Percentiles rank a stretch among this genome's conserved stretches.
These are phyloP conservation scores for Rambutsinella grinnellia DNA, from an alignment of 2,888 invertebrate genomes.

Conservation along the genomic window DNA sequence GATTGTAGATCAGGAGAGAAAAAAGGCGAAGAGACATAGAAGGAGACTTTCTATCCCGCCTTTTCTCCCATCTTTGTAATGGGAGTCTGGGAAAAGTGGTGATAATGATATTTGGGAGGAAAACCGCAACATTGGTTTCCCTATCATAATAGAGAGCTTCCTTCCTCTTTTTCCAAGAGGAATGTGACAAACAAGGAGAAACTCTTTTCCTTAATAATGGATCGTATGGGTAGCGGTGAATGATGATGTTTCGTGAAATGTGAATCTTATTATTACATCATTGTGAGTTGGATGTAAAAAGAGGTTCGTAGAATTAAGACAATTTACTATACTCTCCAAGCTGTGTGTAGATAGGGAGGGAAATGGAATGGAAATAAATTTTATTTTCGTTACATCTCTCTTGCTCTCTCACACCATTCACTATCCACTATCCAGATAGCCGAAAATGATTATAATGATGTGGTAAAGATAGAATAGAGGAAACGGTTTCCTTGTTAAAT, in stretches of 20 bases:
- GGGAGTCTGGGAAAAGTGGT: not conserved
- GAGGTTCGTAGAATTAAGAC: constrained; percentile 34
- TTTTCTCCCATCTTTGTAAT: not conserved
- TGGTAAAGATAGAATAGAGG: not conserved
- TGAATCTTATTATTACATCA: constrained; percentile 5
- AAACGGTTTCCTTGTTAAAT: not conserved
- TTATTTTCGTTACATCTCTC: not conserved
- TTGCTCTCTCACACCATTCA: no score
- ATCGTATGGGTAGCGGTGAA: not conserved
- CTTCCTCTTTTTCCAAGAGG: not conserved
- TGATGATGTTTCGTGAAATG: not conserved
- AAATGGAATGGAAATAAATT: constrained; percentile 27
- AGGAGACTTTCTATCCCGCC: not conserved
- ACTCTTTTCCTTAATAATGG: not conserved
- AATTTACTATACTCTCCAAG: constrained; percentile 5
- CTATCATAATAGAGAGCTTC: constrained; percentile 21
- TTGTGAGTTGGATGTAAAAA: constrained; percentile 21
- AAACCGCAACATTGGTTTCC: constrained; percentile 7
- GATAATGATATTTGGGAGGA: constrained; percentile 17
- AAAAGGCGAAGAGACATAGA: not conserved
- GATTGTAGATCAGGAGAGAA: not conserved
- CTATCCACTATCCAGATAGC: not conserved
- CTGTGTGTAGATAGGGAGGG: not conserved
- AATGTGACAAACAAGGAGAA: not conserved
- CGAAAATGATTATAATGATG: not conserved